Percentiles rank a stretch among this genome's conserved stretches.
Evolutionary conservation across 2,888 invertebrate species (phyloP).

Genomic region (Coelopa pilipes): DNA sequence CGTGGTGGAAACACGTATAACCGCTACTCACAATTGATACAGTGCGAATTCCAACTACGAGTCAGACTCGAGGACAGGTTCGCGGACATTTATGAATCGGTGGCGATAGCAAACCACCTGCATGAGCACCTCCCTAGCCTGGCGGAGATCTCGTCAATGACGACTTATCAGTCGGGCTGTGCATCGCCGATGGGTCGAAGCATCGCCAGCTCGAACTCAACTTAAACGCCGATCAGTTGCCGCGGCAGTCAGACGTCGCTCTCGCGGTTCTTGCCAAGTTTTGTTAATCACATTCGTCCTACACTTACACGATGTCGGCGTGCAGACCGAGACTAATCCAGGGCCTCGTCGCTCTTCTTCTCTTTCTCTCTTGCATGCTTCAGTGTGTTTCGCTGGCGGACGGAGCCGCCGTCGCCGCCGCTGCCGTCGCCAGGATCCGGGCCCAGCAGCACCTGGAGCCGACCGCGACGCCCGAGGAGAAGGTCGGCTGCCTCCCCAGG

Average conservation of each 20-base stretch:
- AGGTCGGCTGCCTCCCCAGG: conserved; percentile 48
- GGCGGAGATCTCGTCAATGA: too few relatives aligned
- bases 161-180: too few relatives aligned
- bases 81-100: too few relatives aligned
- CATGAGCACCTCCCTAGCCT: too few relatives aligned
- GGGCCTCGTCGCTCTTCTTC: not conserved
- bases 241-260: not conserved
- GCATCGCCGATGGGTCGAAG: not conserved
- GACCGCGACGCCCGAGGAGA: conserved; percentile 15
- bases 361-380: conserved; percentile 42
- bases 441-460: conserved; percentile 11
- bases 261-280: not conserved
- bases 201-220: not conserved
- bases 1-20: too few relatives aligned
- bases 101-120: too few relatives aligned
- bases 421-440: conserved; percentile 2
- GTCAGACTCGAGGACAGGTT: too few relatives aligned
- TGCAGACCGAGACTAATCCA: not conserved
- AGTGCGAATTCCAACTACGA: too few relatives aligned
- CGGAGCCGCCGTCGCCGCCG: conserved; percentile 9
- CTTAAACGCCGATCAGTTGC: not conserved
- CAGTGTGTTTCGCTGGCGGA: conserved; percentile 48
- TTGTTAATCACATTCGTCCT: not conserved
- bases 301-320: not conserved
- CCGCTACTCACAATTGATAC: too few relatives aligned